These are phyloP conservation scores for Formica aserva DNA, from an alignment of 2,888 invertebrate genomes.

Conservation along the genomic window DNA sequence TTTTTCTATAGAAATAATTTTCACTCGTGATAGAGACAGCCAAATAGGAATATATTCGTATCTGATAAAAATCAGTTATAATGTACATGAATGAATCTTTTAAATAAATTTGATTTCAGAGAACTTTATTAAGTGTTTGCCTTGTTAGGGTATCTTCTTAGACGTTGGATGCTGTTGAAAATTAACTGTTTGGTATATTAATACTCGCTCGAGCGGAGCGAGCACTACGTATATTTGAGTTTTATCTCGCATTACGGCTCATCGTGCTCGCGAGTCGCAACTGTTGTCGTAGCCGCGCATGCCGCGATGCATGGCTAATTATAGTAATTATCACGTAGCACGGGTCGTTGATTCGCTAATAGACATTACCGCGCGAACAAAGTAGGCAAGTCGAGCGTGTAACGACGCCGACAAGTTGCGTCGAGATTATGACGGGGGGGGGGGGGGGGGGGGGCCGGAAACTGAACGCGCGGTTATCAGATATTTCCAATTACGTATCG, in stretches of 20 bases:
- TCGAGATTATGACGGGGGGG: slow-evolving; percentile 57
- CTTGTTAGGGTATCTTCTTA: neutral
- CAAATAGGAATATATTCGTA: neutral
- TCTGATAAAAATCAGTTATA: neutral
- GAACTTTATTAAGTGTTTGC: neutral
- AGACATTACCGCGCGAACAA: slow-evolving; percentile 67
- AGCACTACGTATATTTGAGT: slow-evolving; percentile 24
- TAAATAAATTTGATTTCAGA: neutral
- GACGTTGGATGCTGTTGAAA: neutral
- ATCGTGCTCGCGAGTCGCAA: slow-evolving; percentile 19
- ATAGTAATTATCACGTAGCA: slow-evolving; percentile 63
- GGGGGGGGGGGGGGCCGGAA: slow-evolving; percentile 26
- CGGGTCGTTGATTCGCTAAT: slow-evolving; percentile 65
- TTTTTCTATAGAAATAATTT: neutral
- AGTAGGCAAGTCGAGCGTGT: slow-evolving; percentile 71
- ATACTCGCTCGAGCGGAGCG: neutral
- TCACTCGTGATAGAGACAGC: neutral
- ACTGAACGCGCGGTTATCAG: slow-evolving; percentile 60
- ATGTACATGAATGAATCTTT: neutral
- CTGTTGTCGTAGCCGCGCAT: neutral
- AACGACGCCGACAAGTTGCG: slow-evolving; percentile 63
- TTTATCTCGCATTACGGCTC: slow-evolving; percentile 38
- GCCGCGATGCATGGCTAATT: slow-evolving; percentile 59
- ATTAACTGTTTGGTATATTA: neutral
- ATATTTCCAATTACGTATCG: slow-evolving; percentile 75